Percentiles rank a stretch among this genome's conserved stretches.
These are phyloP conservation scores for Macaca nemestrina DNA, from an alignment of 2,113 vertebrate species.

Conservation along the genomic window DNA sequence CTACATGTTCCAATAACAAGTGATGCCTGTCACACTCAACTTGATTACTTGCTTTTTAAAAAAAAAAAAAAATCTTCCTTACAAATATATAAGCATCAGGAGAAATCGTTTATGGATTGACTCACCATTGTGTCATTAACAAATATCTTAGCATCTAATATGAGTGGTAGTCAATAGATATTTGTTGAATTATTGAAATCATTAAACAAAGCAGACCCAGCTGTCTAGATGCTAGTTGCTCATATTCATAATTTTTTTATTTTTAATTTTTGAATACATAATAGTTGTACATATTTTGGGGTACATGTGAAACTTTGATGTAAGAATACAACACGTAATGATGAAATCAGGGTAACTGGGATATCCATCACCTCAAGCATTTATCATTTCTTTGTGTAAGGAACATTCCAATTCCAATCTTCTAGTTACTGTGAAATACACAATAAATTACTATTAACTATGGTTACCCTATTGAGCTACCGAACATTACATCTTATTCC, in stretches of 20 bases:
- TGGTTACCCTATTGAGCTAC: no score
- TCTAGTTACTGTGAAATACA: no score
- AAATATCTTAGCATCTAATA: not conserved
- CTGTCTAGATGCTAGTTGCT: not conserved
- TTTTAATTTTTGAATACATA: no score
- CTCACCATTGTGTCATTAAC: not conserved
- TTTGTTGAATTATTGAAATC: not conserved
- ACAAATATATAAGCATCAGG: not conserved
- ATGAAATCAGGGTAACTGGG: no score
- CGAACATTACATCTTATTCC: no score
- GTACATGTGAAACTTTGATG: no score
- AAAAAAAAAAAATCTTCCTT: not conserved
- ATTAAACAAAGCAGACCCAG: not conserved
- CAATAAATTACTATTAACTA: no score
- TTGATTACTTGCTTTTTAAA: not conserved
- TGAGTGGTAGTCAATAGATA: not conserved
- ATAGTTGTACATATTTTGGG: no score
- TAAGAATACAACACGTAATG: no score
- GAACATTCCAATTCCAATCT: no score
- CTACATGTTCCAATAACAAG: not conserved
- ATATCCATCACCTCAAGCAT: no score
- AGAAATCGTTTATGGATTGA: not conserved
- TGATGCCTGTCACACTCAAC: not conserved
- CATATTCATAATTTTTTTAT: not conserved
- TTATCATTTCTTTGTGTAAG: no score